phyloP scores from a whole-genome alignment of 2,113 vertebrate genomes.

The Nothobranchius furzeri region DNA sequence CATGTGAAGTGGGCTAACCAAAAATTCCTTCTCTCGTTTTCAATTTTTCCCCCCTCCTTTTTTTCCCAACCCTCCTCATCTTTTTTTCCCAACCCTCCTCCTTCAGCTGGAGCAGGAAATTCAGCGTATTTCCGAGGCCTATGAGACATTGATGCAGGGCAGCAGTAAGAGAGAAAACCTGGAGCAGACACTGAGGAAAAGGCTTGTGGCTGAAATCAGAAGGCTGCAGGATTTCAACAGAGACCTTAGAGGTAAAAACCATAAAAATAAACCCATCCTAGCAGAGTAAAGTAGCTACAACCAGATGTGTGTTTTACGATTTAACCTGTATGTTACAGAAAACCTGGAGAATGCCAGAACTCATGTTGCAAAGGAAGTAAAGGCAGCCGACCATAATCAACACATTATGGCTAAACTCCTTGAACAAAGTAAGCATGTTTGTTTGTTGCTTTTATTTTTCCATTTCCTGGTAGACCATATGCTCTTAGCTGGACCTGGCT shows the following conservation, averaged over 20 bases:
- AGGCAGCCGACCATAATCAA: constrained; percentile 89
- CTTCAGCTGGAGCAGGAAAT: constrained; percentile 94
- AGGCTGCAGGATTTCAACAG: constrained; percentile 96
- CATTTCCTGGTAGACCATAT: not conserved
- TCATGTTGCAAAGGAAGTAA: constrained; percentile 86
- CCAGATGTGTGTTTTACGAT: no score
- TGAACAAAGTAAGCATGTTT: constrained; percentile 88
- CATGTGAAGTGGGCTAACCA: constrained; percentile 63
- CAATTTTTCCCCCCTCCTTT: constrained; percentile 7
- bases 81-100: not conserved
- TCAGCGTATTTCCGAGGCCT: constrained; percentile 93
- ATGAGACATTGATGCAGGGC: constrained; percentile 92
- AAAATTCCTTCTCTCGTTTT: constrained; percentile 28
- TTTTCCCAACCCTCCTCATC: constrained; percentile 8
- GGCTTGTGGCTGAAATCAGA: constrained; percentile 90
- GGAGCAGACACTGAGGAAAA: constrained; percentile 94
- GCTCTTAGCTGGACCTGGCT: not conserved
- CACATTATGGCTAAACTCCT: constrained; percentile 93
- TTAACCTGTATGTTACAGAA: constrained; percentile 75
- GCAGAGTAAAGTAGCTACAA: no score
- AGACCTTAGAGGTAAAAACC: constrained; percentile 88
- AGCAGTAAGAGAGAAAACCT: constrained; percentile 92
- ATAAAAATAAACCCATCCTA: not conserved
- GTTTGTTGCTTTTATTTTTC: constrained; percentile 1
- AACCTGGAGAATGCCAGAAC: constrained; percentile 93